Percentiles rank a stretch among this genome's conserved stretches.
Evolutionary conservation across 2,113 vertebrate species (phyloP).

Genomic region (Pogonocichla stellata): DNA sequence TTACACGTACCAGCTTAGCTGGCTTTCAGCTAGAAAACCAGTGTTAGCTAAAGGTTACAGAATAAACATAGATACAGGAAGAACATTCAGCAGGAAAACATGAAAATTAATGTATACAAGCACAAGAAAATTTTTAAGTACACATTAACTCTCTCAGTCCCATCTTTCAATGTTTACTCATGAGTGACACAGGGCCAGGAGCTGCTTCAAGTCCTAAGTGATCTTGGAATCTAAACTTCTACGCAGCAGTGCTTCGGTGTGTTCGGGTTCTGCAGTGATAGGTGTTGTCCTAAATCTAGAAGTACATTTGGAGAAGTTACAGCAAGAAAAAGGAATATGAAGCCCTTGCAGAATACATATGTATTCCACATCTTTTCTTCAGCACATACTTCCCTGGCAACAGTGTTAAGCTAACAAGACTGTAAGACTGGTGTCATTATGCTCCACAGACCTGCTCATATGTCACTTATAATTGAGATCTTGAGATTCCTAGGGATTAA

Average conservation of each 20-base stretch:
- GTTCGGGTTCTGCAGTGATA: neutral
- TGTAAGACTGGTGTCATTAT: neutral
- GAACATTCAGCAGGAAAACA: neutral
- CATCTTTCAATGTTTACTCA: neutral
- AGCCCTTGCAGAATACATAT: neutral
- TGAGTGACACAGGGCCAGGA: neutral
- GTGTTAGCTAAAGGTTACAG: constrained; percentile 52
- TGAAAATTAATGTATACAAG: neutral
- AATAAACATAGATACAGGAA: constrained; percentile 14
- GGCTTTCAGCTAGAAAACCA: constrained; percentile 27
- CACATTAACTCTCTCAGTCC: neutral
- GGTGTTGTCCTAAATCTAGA: neutral
- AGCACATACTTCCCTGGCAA: neutral
- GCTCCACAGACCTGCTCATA: neutral
- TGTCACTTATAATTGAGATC: neutral
- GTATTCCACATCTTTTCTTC: neutral
- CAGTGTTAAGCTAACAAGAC: neutral
- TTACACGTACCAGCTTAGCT: constrained; percentile 13
- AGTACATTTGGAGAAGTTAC: neutral
- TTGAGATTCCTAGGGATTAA: neutral
- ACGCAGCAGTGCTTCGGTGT: neutral
- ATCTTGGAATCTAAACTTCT: neutral
- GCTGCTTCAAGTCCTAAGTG: neutral
- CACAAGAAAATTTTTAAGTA: neutral
- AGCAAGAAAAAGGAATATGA: neutral